These are phyloP conservation scores for Melanotaenia nigrans DNA, from an alignment of 2,797 vertebrate species.

Conservation along the genomic window DNA sequence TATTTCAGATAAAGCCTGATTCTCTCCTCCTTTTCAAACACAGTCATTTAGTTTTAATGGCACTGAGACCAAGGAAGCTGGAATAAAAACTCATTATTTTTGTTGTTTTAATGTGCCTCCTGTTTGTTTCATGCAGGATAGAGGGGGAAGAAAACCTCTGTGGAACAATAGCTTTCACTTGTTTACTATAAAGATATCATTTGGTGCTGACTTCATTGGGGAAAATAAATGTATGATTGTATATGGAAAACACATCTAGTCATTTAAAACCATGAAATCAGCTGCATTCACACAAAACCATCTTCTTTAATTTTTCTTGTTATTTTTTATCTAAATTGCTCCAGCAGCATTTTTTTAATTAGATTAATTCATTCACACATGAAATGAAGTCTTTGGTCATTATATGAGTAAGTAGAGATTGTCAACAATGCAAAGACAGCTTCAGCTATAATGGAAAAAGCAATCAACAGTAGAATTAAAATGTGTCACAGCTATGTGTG, in stretches of 20 bases:
- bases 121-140: not conserved
- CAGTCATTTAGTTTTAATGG: not conserved
- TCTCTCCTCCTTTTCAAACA: not conserved
- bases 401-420: not conserved
- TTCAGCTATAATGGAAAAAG: not conserved
- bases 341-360: constrained; percentile 1
- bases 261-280: too few relatives aligned
- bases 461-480: not conserved
- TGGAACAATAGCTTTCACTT: not conserved
- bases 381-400: not conserved
- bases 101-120: not conserved
- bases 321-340: not conserved
- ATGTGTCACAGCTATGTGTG: not conserved
- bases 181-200: too few relatives aligned
- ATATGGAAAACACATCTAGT: not conserved
- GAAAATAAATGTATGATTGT: not conserved
- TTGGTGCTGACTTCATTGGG: not conserved
- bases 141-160: not conserved
- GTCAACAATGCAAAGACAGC: not conserved
- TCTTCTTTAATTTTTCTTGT: not conserved
- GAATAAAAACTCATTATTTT: not conserved
- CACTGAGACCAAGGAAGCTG: not conserved
- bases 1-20: not conserved
- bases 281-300: too few relatives aligned
- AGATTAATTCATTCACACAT: not conserved